Evolutionary conservation across 2,797 vertebrate species (phyloP), one percentile per base, ranked within the genome.

Genomic region (Gastrophryne carolinensis): DNA sequence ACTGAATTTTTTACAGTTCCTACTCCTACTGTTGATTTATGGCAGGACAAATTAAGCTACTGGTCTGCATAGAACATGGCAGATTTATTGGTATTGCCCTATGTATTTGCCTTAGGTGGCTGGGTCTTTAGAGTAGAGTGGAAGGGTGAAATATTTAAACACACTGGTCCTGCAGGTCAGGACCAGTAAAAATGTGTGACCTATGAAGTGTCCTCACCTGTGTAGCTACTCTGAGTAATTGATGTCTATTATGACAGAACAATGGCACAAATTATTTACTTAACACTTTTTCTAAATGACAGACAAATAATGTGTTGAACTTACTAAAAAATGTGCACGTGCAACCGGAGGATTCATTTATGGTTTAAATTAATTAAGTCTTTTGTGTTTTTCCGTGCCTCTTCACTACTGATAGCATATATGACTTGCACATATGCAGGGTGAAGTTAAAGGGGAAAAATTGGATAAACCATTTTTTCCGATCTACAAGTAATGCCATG

Each of bases 31-130:
- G 49, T 30, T 63, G 58, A 58, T 71, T 71, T 65, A 77, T 65
- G 64, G 30, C 52, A 64, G 30, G 15, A 65, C 67, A 71, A 77
- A 77, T 77, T 72, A 57, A 24, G 29, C 29, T 50, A 65, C 58
- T 58, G 60, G 67, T 47, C 50, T 23, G 26, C 49, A 71, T 71
- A 11, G 27, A 17, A 44, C 39, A 24, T 72, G 67, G 27, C 60
- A 71, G 50, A 58, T 71, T 77, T 77, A 65, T 72, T 26, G 24
- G 3, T n/a, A 49, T 15, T 27, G 39, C 39, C 30, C 44, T 65
- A 11, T 32, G 58, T n/a, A 56, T 27, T 57, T 71, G 60, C 67
- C 67, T 61, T 23, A 65, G 67, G 75, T 57, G 64, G 64, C 32
- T 64, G 17, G 65, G 35, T 74, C 34, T 66, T 65, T 44, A 39